A percentile compares a stretch with the other conserved stretches of the same genome.
Evolutionary conservation across 2,113 vertebrate species (phyloP).

Genomic region (Tyto alba): DNA sequence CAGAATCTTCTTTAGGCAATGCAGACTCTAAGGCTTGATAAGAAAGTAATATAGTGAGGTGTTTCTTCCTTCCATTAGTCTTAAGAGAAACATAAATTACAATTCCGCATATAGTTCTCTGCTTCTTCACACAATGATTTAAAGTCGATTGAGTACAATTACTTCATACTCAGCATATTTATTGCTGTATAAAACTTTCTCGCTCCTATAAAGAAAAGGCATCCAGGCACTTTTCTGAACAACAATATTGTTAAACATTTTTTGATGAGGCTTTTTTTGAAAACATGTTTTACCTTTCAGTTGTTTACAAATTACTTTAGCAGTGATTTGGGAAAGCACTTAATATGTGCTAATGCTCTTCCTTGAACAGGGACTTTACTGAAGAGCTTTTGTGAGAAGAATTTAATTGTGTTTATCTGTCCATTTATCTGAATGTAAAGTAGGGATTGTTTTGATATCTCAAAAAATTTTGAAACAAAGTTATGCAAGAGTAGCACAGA

Average conservation of each 20-base stretch:
- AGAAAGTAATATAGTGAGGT: neutral
- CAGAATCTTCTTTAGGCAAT: neutral
- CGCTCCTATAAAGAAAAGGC: neutral
- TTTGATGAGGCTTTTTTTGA: neutral
- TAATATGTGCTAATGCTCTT: neutral
- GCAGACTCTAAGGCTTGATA: neutral
- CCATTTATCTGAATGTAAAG: neutral
- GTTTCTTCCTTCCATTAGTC: conserved; percentile 35
- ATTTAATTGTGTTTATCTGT: neutral
- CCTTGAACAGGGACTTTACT: neutral
- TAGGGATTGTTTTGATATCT: neutral
- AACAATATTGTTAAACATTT: neutral
- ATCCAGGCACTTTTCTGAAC: neutral
- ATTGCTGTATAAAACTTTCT: conserved; percentile 10
- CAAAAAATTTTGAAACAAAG: neutral
- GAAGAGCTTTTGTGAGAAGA: neutral
- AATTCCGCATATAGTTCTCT: conserved; percentile 5
- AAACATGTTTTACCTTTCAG: neutral
- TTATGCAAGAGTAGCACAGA: neutral
- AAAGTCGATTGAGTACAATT: neutral
- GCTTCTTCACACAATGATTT: conserved; percentile 1
- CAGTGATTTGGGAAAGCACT: neutral
- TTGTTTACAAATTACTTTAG: neutral
- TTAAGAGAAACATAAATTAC: conserved; percentile 5
- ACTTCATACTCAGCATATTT: conserved; percentile 12